Evolutionary conservation across 2,113 vertebrate genomes (phyloP).

Genomic region (Pristiophorus japonicus): DNA sequence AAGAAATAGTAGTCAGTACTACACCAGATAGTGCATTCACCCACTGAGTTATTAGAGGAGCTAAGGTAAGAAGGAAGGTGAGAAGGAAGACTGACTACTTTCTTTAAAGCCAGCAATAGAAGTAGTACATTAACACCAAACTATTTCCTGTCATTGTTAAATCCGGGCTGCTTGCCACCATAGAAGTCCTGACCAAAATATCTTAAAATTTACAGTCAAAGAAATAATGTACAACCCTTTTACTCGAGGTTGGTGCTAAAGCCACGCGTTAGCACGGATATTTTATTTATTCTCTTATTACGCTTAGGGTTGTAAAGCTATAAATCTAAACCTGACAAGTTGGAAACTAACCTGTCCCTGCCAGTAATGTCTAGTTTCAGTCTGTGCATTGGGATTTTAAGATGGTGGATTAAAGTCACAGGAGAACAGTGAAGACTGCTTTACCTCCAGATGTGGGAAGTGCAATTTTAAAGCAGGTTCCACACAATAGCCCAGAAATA

Average conservation of each 20-base stretch:
- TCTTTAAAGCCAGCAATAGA: neutral
- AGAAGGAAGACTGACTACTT: neutral
- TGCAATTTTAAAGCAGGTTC: neutral
- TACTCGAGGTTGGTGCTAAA: too few species aligned
- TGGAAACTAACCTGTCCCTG: neutral
- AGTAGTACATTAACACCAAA: neutral
- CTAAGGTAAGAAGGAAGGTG: neutral
- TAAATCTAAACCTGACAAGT: neutral
- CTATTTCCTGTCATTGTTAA: neutral
- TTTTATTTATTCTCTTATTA: neutral
- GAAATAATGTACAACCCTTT: too few species aligned
- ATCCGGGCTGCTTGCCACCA: neutral
- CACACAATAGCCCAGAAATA: neutral
- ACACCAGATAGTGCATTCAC: neutral
- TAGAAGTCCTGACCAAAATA: too few species aligned
- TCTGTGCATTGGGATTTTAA: neutral
- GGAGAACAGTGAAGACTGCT: neutral
- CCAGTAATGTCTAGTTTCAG: neutral
- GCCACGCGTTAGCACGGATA: too few species aligned
- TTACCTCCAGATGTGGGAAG: neutral
- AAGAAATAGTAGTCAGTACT: neutral
- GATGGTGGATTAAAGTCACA: neutral
- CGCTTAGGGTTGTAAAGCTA: neutral
- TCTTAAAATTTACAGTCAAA: too few species aligned
- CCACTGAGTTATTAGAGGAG: neutral